Base-by-base conservation (phyloP, 2,888 invertebrate species). In the Tinea pellionella region DNA sequence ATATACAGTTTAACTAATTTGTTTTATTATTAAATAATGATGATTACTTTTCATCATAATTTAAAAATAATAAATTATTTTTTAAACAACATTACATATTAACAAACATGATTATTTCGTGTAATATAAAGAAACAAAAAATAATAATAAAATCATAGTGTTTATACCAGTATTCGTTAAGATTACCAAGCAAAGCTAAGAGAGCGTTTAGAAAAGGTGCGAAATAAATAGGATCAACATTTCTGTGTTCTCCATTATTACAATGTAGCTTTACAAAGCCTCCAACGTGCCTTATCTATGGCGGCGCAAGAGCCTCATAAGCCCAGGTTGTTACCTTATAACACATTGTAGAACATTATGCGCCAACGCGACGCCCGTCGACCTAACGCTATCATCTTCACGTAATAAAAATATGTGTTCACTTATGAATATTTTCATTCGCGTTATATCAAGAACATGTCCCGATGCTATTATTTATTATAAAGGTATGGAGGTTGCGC, bases 341-440 rank as follows among this genome's bases (percentile, higher is more conserved):
- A 84, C 80, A 84, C 80, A 81, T 83, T 83, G 81, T 79, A 78
- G 71, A 78, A 81, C 79, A 82, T 84, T 83, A 84, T 80, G 80
- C 78, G 75, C 74, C 72, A 70, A 71, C 71, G 75, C 73, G 73
- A 72, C 74, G 24, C 24, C 24, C 24, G 70, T 71, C 76, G 71
- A 75, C 75, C 74, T 73, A 74, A 75, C 74, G 67, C 71, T 65
- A 68, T 69, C 75, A 72, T 76, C 69, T 72, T 66, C 77, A 73
- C 75, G 72, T 82, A 79, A 78, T 80, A 80, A 78, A 75, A 80
- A 76, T 73, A 71, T 75, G 74, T 75, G 74, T 47, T 47, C 47
- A 16, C 32, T 72, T 78, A 77, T 79, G 78, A 81, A 81, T 79
- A 78, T 79, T 77, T 73, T 71, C 69, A 16, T 16, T 16, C 47